phyloP scores from a whole-genome alignment of 2,797 vertebrate species.

The Synaphobranchus kaupii region DNA sequence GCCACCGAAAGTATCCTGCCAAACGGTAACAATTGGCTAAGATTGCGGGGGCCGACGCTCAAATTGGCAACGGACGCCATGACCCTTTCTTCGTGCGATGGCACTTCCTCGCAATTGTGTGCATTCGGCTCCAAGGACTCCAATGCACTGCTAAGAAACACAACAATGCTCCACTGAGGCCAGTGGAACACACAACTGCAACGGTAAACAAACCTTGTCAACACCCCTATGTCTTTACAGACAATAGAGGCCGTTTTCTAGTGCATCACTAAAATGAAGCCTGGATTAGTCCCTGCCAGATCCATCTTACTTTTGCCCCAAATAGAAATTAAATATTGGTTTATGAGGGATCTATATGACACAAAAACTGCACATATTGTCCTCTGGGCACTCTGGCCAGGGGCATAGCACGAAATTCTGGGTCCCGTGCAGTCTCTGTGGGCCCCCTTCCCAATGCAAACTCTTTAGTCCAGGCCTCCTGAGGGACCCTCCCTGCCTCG shows the following conservation, averaged over 20 bases:
- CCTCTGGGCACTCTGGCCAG: neutral
- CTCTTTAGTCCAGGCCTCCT: too few relatives aligned
- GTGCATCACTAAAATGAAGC: neutral
- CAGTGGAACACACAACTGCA: neutral
- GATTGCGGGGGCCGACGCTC: slow-evolving; percentile 31
- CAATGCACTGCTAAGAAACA: slow-evolving; percentile 10
- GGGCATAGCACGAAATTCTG: too few relatives aligned
- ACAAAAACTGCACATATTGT: neutral
- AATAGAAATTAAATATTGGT: neutral
- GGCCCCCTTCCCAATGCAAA: too few relatives aligned
- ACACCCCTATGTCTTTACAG: neutral
- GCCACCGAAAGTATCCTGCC: neutral
- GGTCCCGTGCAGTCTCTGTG: too few relatives aligned
- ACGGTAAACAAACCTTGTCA: neutral
- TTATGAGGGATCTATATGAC: neutral
- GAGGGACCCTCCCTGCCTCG: too few relatives aligned
- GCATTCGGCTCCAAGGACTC: slow-evolving; percentile 23
- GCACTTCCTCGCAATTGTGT: slow-evolving; percentile 32
- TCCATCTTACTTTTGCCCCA: neutral
- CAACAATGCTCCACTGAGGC: neutral
- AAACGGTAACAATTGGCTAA: slow-evolving; percentile 25
- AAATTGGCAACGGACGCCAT: neutral
- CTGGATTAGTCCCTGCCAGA: neutral
- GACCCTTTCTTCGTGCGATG: slow-evolving; percentile 31
- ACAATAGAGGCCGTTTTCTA: neutral